Percentiles rank a stretch among this genome's conserved stretches.
These are phyloP conservation scores for Mamestra brassicae DNA, from an alignment of 2,888 invertebrate species.

Conservation along the genomic window DNA sequence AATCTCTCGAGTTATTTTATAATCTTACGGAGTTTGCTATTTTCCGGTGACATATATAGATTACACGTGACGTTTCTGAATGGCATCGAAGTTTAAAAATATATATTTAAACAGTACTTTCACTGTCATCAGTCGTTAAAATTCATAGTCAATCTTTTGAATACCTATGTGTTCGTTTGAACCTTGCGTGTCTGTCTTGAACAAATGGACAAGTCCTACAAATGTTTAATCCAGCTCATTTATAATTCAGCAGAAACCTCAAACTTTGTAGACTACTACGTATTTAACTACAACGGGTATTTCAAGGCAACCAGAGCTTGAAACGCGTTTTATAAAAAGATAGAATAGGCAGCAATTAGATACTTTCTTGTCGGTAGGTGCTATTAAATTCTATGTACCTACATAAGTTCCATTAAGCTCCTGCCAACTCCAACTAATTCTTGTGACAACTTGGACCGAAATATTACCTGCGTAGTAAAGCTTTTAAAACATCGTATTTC, in stretches of 20 bases:
- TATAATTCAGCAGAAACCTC: constrained; percentile 42
- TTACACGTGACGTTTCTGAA: not conserved
- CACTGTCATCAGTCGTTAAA: constrained; percentile 1
- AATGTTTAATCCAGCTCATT: constrained; percentile 39
- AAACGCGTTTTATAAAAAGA: constrained; percentile 15
- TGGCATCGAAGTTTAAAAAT: not conserved
- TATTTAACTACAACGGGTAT: constrained; percentile 41
- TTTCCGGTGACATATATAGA: not conserved
- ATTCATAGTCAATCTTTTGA: not conserved
- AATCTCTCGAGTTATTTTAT: no score
- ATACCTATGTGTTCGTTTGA: constrained; percentile 2
- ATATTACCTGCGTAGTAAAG: constrained; percentile 51
- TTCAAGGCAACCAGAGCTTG: constrained; percentile 26
- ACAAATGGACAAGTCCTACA: constrained; percentile 28
- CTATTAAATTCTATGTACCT: constrained; percentile 18
- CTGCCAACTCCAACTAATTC: constrained; percentile 30
- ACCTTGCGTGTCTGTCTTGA: constrained; percentile 17
- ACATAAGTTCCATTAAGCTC: constrained; percentile 36
- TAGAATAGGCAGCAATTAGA: constrained; percentile 10
- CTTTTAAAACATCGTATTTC: constrained; percentile 57
- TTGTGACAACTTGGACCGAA: constrained; percentile 21
- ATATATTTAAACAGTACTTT: not conserved
- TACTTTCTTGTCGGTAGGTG: constrained; percentile 21
- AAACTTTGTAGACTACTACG: constrained; percentile 35
- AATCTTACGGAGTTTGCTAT: no score